Evolutionary conservation across 2,113 vertebrate genomes (phyloP).

Genomic region (Mobula hypostoma): DNA sequence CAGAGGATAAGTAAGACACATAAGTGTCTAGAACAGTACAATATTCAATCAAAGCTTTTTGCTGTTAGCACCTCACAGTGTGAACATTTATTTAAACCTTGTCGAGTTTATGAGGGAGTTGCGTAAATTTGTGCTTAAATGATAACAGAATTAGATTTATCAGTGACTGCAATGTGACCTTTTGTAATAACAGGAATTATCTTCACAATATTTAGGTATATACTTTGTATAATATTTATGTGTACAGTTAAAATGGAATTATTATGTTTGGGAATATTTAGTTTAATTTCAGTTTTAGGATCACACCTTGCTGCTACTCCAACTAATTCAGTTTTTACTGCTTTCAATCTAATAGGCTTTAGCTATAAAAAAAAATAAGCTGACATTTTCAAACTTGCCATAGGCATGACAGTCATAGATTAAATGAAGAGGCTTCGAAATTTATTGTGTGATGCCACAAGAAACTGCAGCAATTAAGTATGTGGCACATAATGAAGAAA

Average conservation of each 20-base stretch:
- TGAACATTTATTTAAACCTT: neutral
- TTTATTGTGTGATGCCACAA: conserved; percentile 28
- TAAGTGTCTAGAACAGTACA: neutral
- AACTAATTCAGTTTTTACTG: neutral
- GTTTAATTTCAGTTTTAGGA: neutral
- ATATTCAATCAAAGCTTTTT: neutral
- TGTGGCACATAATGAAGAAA: conserved; percentile 3
- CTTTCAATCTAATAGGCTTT: neutral
- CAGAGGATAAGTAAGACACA: neutral
- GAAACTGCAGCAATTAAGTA: conserved; percentile 32
- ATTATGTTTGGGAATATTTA: neutral
- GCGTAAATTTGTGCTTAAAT: neutral
- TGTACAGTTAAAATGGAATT: neutral
- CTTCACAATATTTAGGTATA: neutral
- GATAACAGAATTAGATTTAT: neutral
- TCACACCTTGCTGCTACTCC: neutral
- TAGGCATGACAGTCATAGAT: neutral
- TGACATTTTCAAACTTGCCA: conserved; percentile 37
- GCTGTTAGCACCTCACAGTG: neutral
- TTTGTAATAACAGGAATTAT: neutral
- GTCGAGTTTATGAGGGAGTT: neutral
- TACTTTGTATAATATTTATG: neutral
- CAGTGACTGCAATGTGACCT: neutral
- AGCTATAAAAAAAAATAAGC: neutral
- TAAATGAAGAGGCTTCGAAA: conserved; percentile 11